Evolutionary conservation across 2,113 vertebrate species (phyloP), one percentile per base, ranked within the genome.

Genomic region (Leptobrachium leishanense): DNA sequence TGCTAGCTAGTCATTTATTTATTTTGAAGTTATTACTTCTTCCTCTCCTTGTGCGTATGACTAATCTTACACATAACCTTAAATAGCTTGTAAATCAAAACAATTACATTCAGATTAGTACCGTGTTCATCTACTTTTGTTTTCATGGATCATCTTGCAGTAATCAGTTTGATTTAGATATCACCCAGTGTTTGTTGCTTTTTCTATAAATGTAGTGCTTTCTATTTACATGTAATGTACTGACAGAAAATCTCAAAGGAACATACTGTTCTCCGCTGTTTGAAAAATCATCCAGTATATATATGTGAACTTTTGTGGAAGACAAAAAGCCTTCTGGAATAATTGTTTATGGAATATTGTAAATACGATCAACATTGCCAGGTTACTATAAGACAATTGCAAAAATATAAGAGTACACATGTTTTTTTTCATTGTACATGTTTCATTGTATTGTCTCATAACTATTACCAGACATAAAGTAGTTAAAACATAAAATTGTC

Each of bases 71-170:
- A 76, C 75, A 63, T 74, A 76, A 76, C 74, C 74, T 76, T 64
- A 54, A 40, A 76, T 76, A 76, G 44, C 74, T 76, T 54, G 40
- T 76, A 76, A 63, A 76, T 76, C 65, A 76, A 31, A 67, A 65
- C 68, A 76, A 76, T 76, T 76, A 50, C 75, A 68, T 77, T 68
- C 75, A 77, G 75, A 77, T 68, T 77, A 64, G 67, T 69, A 31
- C 54, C 9, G 68, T 77, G 75, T 77, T 77, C 68, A 77, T 68
- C 46, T 77, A 68, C 53, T 77, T 77, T 77, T 57, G 50, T 77
- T 54, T 53, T 69, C 57, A 77, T 50, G 68, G 66, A 77, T 77
- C 75, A 77, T 77, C 75, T 77, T 77, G 75, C 53, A 69, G 66
- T 54, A 77, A 77, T 77, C 75, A 77, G 2, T 69, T 59, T 39